A percentile compares a stretch with the other conserved stretches of the same genome.
phyloP scores from a whole-genome alignment of 2,797 vertebrate species.

The Silurus lanzhouensis region DNA sequence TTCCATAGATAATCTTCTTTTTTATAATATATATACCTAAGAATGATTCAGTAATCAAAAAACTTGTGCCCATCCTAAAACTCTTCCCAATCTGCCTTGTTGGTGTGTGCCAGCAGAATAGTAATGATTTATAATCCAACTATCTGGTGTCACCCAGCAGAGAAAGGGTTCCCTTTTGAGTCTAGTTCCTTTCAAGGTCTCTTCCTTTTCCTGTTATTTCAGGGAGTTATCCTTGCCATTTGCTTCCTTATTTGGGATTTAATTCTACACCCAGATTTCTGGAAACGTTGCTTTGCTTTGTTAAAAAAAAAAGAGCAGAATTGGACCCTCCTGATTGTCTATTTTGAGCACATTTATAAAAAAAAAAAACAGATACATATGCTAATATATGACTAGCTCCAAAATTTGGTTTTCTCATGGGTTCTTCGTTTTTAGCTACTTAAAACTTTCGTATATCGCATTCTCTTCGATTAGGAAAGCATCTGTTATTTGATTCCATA shows the following conservation, averaged over 20 bases:
- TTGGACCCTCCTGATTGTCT: neutral
- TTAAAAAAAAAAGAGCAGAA: neutral
- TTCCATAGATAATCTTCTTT: neutral
- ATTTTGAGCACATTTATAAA: neutral
- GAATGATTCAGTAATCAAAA: neutral
- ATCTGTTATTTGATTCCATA: constrained; percentile 1
- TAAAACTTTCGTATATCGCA: neutral
- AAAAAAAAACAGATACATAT: neutral
- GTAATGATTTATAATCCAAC: constrained; percentile 7
- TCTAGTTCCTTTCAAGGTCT: neutral
- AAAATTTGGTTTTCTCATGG: neutral
- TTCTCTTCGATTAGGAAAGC: neutral
- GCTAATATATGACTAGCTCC: neutral
- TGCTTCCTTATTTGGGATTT: neutral
- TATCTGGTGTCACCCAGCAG: neutral
- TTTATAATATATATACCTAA: neutral
- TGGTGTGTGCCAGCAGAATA: neutral
- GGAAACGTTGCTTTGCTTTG: neutral
- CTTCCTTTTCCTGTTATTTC: constrained; percentile 14
- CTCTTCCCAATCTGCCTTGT: neutral
- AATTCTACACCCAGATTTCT: neutral
- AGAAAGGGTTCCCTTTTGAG: neutral
- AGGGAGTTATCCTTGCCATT: neutral
- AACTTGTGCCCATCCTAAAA: neutral
- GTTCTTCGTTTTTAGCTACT: neutral